Percentiles rank a stretch among this genome's conserved stretches.
These are phyloP conservation scores for Poecilobothrus nobilitatus DNA, from an alignment of 2,888 invertebrate genomes.

Conservation along the genomic window DNA sequence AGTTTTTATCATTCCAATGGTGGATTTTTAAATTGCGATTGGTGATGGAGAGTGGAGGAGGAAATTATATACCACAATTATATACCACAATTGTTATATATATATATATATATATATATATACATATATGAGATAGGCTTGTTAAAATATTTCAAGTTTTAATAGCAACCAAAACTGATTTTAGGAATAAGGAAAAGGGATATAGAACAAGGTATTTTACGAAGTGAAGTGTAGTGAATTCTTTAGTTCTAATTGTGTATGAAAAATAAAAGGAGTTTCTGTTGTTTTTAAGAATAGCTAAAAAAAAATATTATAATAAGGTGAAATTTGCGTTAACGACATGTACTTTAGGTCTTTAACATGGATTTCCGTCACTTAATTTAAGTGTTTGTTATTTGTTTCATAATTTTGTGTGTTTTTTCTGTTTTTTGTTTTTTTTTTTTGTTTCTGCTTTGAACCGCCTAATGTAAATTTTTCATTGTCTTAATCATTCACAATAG, in stretches of 20 bases:
- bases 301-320: slow-evolving; percentile 2
- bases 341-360: slow-evolving; percentile 10
- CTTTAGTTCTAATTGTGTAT: too few species aligned
- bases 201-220: not conserved
- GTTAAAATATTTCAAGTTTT: too few species aligned
- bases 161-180: too few species aligned
- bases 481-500: too few species aligned
- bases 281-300: not conserved
- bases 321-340: slow-evolving; percentile 10
- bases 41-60: not conserved
- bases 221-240: not conserved
- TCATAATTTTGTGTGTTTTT: not conserved
- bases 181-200: not conserved
- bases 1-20: not conserved
- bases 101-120: too few species aligned
- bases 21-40: too few species aligned
- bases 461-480: too few species aligned
- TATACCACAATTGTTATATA: too few species aligned
- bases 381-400: not conserved
- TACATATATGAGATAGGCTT: too few species aligned
- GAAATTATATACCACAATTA: too few species aligned
- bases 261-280: not conserved
- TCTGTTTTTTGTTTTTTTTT: not conserved
- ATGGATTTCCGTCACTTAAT: slow-evolving; percentile 9
- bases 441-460: not conserved